Evolutionary conservation across 1,140 invertebrate species (phyloP), one percentile per base, ranked within the genome.

Genomic region (Aphelinus atriplicis): DNA sequence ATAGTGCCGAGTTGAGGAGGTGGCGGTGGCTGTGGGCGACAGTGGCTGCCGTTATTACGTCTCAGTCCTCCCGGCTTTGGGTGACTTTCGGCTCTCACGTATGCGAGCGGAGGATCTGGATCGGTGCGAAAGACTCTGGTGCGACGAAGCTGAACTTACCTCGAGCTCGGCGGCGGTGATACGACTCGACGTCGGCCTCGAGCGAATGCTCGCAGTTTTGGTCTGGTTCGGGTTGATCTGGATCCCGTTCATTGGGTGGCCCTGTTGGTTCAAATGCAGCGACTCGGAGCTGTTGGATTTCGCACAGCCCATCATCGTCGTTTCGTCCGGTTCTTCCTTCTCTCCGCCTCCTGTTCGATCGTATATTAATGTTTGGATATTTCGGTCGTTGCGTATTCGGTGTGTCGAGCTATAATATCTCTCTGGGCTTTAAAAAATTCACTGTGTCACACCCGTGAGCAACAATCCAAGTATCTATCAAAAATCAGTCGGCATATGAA

Each of bases 111-210:
- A 6, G 51, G 51, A 53, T 53, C 9, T 4, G 9, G 51, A 6
- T 53, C 51, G 51, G 4, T 9, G 4, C 9, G 4, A 53, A 6
- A 53, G 9, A 53, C 4, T 9, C 4, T 26, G 26, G 26, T 26
- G 7, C 2, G 50, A 7, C 45, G 47, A 3, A 6, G 55, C 7
- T 6, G 4, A 56, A 78, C 77, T 83, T 82, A 88, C 87, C 83
- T 97, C 95, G 48, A 97, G 90, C 87, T 97, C 95, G 4, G 94
- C 94, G 42, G 95, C 94, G 1, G 95, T 96, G 75, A 97, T 96
- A 76, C 96, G 90, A 76, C 93, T 93, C 10, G 95, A 96, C 1
- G 93, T 94, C 7, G 95, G 95, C 46, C 96, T 89, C 76, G 95
- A 92, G 80, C 95, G 91, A 71, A 97, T 96, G 63, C 95, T 97